Percentiles rank a stretch among this genome's conserved stretches.
Conservation (phyloP, 2,113 vertebrate species). For the Gallinago undulata region DNA sequence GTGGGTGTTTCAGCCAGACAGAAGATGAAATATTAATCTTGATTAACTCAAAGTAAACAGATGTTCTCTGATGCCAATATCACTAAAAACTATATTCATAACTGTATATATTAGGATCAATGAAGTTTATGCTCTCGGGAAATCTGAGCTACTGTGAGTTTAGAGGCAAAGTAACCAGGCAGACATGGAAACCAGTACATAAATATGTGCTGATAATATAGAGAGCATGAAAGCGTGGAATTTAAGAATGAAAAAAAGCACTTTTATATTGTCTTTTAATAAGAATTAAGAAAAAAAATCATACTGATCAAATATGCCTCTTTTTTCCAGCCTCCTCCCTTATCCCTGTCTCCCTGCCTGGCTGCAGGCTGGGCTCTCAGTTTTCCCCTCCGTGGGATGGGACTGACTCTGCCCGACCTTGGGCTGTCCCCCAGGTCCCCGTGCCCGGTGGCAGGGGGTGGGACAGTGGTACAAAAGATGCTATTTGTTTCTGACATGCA, state of each 20-base stretch:
- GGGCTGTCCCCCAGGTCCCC: background rate
- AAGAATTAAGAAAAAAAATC: background rate
- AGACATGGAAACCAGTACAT: background rate
- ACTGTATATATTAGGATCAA: background rate
- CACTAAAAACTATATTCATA: background rate
- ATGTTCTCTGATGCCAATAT: background rate
- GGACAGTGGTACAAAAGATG: background rate
- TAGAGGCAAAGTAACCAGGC: background rate
- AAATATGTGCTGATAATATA: background rate
- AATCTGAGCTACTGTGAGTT: background rate
- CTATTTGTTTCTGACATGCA: background rate
- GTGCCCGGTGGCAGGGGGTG: too few relatives aligned
- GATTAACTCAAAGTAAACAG: conserved; percentile 26
- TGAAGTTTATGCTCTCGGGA: background rate
- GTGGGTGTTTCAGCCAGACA: conserved; percentile 41
- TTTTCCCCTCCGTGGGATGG: background rate
- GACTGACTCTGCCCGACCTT: background rate
- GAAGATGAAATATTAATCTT: conserved; percentile 8
- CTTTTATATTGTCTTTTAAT: background rate
- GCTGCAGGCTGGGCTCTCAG: background rate
- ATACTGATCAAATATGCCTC: background rate
- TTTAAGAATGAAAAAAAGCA: background rate
- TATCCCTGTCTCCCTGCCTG: background rate
- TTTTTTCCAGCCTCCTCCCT: background rate
- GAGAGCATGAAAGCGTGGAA: background rate